Base-by-base conservation (phyloP, 2,113 vertebrate species). In the Triplophysa dalaica region DNA sequence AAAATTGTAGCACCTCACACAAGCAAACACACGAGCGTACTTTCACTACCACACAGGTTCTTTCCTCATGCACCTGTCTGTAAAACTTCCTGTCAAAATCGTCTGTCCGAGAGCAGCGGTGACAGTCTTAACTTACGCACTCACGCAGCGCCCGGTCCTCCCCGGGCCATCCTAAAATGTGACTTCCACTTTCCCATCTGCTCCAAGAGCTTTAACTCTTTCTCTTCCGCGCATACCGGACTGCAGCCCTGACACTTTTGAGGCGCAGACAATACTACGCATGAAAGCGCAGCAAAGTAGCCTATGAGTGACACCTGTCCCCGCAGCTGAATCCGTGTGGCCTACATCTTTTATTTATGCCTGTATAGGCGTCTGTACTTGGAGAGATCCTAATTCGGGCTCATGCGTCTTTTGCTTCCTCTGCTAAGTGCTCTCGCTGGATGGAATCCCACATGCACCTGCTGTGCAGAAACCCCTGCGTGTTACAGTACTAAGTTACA, bases 141-240 rank as follows among this genome's bases (percentile, higher is more conserved):
- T 77, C 88, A 87, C 90, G 90, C 90, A 90, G 77, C 81, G 79
- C 78, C 79, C 84, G 86, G 89, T 92, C 88, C 90, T 90, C 86
- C 82, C 82, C 87, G 90, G 89, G 91, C 89, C 88, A 83, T 84
- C 65, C 77, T 85, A 84, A 78, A 87, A 86, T 83, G 83, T 87
- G 79, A 75, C 86, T 89, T 85, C 82, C 78, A 86, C 78, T 83
- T 82, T 85, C 56, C 70, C 84, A 78, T 77, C 79, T 85, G 70
- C 84, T 83, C 81, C 84, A 85, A 81, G 78, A 70, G 69, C 60
- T 11, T 83, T 82, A 83, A 78, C 84, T 67, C 64, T 56, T 81
- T 83, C 64, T 13, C 22, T 70, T 48, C 70, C 52, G 45, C 17
- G 11, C 61, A 45, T 54, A 3, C 69, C 54, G 22, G 38, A 62